Evolutionary conservation across 2,797 vertebrate genomes (phyloP).

Genomic region (Gallinago stenura): DNA sequence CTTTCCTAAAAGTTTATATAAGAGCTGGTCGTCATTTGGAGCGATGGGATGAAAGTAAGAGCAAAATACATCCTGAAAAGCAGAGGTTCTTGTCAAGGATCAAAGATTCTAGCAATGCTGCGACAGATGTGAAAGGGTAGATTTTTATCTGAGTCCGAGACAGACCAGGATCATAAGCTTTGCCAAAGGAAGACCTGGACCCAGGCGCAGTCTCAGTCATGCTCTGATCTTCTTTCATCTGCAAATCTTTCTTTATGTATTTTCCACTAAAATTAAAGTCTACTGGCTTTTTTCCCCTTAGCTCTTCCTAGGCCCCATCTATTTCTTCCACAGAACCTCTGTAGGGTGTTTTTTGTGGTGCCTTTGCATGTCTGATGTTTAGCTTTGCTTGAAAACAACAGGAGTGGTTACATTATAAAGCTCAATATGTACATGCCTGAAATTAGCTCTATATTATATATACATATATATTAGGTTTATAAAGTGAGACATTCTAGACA

Average conservation of each 20-base stretch:
- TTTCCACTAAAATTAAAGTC: neutral
- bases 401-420: neutral
- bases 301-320: neutral
- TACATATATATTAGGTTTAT: neutral
- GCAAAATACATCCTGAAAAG: neutral
- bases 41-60: slow-evolving; percentile 2
- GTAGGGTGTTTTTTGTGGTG: neutral
- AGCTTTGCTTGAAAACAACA: slow-evolving; percentile 21
- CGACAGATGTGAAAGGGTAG: neutral
- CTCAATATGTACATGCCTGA: neutral
- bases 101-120: neutral
- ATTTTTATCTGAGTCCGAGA: neutral
- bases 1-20: neutral
- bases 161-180: neutral
- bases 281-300: neutral
- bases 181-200: neutral
- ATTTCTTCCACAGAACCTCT: neutral
- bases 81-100: neutral
- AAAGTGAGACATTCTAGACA: neutral
- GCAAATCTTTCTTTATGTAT: neutral
- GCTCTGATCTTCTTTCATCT: neutral
- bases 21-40: slow-evolving; percentile 13
- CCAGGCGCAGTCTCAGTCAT: neutral
- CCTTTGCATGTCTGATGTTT: neutral
- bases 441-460: neutral